Base-by-base conservation (phyloP, 2,888 invertebrate species). In the Tanypteryx hageni region DNA sequence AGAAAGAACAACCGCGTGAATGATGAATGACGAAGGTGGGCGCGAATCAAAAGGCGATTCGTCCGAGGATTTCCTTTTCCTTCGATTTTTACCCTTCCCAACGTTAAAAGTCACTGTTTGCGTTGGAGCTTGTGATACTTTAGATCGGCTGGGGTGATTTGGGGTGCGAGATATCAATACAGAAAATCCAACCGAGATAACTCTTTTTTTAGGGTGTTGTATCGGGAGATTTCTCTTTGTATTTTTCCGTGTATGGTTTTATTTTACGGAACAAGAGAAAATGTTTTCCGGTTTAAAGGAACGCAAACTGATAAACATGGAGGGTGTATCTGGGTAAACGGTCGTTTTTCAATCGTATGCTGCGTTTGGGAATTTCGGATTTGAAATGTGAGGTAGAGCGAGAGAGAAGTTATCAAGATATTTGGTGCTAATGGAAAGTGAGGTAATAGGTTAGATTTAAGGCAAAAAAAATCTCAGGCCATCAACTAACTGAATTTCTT, bases 21-120 rank as follows among this genome's bases (percentile, higher is more conserved):
- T 89, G 89, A 89, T 68, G 89, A 68, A 89, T 89, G 64, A 27
- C 64, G n/a, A 44, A 76, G 22, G 22, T 76, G 76, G 76, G 22
- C 11, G 22, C 76, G 27, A 76, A 68, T 68, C 13, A 8, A 68
- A 68, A 68, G 22, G 68, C 22, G n/a, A 68, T 68, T 68, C 68
- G 9, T 9, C 10, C 10, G 76, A 27, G 11, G 22, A 22, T 27
- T 76, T 76, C 76, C 27, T 76, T 27, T 3, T 44, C 44, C 1
- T 44, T 13, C 61, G 61, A 13, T 61, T 27, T 0, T 27, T 44
- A 44, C 11, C 27, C 76, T 4, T 76, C 27, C 27, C 76, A 4
- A 22, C 1, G 76, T 27, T 76, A 27, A 44, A 76, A 27, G 76
- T 27, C 22, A 22, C 13, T 76, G 76, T 76, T 76, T 76, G 76